Evolutionary conservation across 2,888 invertebrate species (phyloP), one percentile per base, ranked within the genome.

Genomic region (Phymatocera aterrima): DNA sequence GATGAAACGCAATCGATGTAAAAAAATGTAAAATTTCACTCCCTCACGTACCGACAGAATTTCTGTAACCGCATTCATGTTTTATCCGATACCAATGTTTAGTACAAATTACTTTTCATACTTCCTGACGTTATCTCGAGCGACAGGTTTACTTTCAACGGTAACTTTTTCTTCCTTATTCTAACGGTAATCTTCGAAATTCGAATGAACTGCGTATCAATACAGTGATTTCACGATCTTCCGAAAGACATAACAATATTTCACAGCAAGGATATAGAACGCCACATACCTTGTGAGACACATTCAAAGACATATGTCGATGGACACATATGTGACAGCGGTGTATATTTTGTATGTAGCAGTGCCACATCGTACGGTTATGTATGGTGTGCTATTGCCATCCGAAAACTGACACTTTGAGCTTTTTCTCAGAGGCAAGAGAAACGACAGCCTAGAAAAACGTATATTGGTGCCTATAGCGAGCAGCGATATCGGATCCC

Each of bases 401-500:
- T 72, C 34, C n/a, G n/a, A 72, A 51, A 51, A 72, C 31, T 72
- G 72, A 72, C 48, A 72, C 24, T n/a, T 51, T 31, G 24, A 51
- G 51, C n/a, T 51, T 51, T 72, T 51, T 51, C 18, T 31, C 5
- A 18, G 28, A 18, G 48, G 6, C 15, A 21, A 8, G 15, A 34
- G 24, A 28, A 68, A 68, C 34, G 18, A 64, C 34, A 6, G 28
- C 15, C 24, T 68, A 12, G 15, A n/a, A 72, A 51, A 34, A 10
- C 48, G n/a, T n/a, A n/a, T 48, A 24, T 51, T n/a, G 48, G 51
- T 34, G 72, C 34, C 48, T 72, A n/a, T n/a, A 34, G 72, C 72
- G 48, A 34, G 34, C 72, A 72, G 51, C 48, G 72, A 72, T 72
- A 48, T 72, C 48, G 51, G 51, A 28, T 28, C 68, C 68, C 51